Conservation (phyloP, 1,140 invertebrate genomes). For the Drosophila littoralis region DNA sequence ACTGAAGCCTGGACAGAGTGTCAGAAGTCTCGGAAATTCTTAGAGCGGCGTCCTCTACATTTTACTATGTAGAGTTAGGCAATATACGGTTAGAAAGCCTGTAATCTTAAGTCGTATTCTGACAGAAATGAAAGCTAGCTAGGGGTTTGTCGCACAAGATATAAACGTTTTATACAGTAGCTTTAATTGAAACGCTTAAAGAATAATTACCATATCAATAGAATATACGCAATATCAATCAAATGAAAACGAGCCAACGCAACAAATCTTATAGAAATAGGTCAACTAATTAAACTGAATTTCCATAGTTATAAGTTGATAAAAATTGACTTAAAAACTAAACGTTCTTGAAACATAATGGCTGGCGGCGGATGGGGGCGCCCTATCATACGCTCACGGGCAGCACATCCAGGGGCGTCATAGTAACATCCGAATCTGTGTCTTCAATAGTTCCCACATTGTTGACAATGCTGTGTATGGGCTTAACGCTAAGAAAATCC, state of each 20-base stretch:
- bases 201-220: conserved; percentile 21
- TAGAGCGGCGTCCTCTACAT: too few species aligned
- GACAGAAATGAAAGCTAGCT: too few species aligned
- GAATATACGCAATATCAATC: conserved; percentile 24
- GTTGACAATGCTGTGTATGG: conserved; percentile 17
- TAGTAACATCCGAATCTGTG: conserved; percentile 6
- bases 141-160: too few species aligned
- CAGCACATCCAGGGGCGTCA: conserved; percentile 1
- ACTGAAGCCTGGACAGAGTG: too few species aligned
- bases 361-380: conserved; percentile 1
- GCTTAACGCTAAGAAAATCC: conserved; percentile 63
- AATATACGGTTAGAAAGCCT: too few species aligned
- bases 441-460: neutral
- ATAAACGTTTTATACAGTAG: conserved; percentile 16
- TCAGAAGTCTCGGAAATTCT: too few species aligned
- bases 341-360: conserved; percentile 19
- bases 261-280: conserved; percentile 40
- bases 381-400: conserved; percentile 19
- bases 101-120: too few species aligned
- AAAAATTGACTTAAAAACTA: neutral
- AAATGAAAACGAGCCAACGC: conserved; percentile 20
- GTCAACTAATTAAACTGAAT: conserved; percentile 32
- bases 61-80: too few species aligned
- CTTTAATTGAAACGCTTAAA: conserved; percentile 30
- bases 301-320: conserved; percentile 7